A percentile compares a stretch with the other conserved stretches of the same genome.
Conservation (phyloP, 2,113 vertebrate species). For the Patagioenas fasciata region DNA sequence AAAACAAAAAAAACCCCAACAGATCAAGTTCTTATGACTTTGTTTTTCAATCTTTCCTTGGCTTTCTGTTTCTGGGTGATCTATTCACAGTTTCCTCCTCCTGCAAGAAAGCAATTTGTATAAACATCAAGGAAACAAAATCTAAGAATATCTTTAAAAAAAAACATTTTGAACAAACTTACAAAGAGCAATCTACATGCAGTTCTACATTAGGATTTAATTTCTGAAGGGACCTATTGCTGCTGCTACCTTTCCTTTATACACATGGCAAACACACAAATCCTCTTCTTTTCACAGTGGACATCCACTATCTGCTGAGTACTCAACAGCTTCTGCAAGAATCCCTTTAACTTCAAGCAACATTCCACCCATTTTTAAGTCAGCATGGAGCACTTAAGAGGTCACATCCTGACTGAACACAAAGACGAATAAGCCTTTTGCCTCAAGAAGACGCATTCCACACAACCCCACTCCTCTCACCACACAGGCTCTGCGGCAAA, state of each 20-base stretch:
- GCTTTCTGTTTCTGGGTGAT: conserved; percentile 93
- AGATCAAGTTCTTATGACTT: conserved; percentile 76
- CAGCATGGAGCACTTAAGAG: neutral
- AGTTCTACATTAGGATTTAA: neutral
- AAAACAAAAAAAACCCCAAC: conserved; percentile 48
- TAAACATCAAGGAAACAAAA: neutral
- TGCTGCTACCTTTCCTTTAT: neutral
- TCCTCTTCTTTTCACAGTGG: neutral
- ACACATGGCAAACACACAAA: neutral
- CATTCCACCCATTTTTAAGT: neutral
- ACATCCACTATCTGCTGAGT: neutral
- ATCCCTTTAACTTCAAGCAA: neutral
- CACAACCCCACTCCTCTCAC: neutral
- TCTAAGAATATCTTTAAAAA: neutral
- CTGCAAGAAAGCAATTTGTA: conserved; percentile 56
- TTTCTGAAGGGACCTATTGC: neutral
- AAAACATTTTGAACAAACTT: neutral
- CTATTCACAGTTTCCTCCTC: conserved; percentile 91
- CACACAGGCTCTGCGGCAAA: neutral
- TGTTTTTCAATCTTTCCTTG: conserved; percentile 88
- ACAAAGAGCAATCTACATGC: neutral
- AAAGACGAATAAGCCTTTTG: neutral
- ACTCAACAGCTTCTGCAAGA: neutral
- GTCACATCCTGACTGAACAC: neutral
- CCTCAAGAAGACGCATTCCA: neutral